Conservation (phyloP, 2,797 vertebrate genomes). For the Coregonus suidteri region DNA sequence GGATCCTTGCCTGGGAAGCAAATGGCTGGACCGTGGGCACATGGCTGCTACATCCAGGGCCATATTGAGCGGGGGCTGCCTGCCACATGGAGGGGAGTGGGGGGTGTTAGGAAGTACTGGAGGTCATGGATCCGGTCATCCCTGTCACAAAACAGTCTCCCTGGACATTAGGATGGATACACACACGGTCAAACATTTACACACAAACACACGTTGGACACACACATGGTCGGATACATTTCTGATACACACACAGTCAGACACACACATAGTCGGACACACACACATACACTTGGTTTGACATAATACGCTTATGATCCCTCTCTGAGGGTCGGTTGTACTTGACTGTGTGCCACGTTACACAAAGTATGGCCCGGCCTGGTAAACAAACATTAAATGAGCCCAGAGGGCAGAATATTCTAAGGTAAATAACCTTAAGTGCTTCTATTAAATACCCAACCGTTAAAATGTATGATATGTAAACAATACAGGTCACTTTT, state of each 20-base stretch:
- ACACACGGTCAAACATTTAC: background rate
- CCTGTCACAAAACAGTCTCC: slow-evolving; percentile 48
- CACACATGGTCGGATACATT: no score
- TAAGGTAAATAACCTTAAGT: slow-evolving; percentile 41
- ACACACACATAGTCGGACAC: no score
- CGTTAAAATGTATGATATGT: slow-evolving; percentile 36
- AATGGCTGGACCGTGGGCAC: slow-evolving; percentile 63
- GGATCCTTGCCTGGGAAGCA: slow-evolving; percentile 64
- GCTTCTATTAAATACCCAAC: slow-evolving; percentile 36
- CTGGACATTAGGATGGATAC: slow-evolving; percentile 20
- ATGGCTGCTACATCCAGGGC: slow-evolving; percentile 43
- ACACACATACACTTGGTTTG: background rate
- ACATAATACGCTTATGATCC: background rate
- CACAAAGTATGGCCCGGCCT: slow-evolving; percentile 40
- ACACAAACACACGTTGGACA: background rate
- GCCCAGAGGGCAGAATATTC: slow-evolving; percentile 11
- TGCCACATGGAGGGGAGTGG: slow-evolving; percentile 66
- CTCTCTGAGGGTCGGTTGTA: slow-evolving; percentile 41
- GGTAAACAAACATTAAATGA: slow-evolving; percentile 29
- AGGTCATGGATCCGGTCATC: slow-evolving; percentile 53
- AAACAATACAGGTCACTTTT: slow-evolving; percentile 6
- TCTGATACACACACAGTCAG: no score
- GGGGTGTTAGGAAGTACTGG: slow-evolving; percentile 28
- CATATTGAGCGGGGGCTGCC: slow-evolving; percentile 73
- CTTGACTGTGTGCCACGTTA: slow-evolving; percentile 48